phyloP scores from a whole-genome alignment of 2,888 invertebrate genomes.

The Gymnoscelis rufifasciata region DNA sequence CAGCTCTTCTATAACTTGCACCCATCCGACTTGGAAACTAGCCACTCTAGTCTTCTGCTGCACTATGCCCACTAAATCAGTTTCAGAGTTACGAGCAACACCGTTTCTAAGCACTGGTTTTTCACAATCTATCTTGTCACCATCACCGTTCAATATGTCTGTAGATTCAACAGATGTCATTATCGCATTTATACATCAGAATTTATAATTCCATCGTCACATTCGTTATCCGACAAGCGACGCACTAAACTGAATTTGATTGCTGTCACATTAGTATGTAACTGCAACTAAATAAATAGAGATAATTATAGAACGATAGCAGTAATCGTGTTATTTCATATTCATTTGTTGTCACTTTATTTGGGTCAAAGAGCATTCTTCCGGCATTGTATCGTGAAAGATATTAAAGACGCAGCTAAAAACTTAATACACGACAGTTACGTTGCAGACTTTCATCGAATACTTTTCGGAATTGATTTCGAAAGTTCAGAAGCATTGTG shows the following conservation, averaged over 20 bases:
- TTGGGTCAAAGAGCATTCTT: conserved; percentile 52
- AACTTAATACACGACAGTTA: conserved; percentile 2
- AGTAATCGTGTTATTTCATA: conserved; percentile 39
- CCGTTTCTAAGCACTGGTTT: conserved; percentile 26
- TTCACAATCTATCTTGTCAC: conserved; percentile 31
- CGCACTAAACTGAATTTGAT: conserved; percentile 16
- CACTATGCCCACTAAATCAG: conserved; percentile 11
- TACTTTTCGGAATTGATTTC: conserved; percentile 23
- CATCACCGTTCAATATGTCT: conserved; percentile 35
- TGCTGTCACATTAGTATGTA: conserved; percentile 15
- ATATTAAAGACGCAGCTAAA: neutral
- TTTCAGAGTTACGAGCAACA: conserved; percentile 10
- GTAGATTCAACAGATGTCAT: conserved; percentile 41
- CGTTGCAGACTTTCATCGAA: conserved; percentile 11
- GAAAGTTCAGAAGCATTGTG: conserved; percentile 26
- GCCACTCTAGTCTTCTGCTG: conserved; percentile 31
- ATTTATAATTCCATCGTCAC: conserved; percentile 22
- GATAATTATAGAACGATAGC: conserved; percentile 32
- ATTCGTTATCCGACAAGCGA: conserved; percentile 6
- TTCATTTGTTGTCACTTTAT: conserved; percentile 43
- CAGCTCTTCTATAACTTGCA: conserved; percentile 61
- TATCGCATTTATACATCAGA: conserved; percentile 22
- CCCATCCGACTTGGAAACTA: conserved; percentile 56
- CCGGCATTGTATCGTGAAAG: conserved; percentile 33
- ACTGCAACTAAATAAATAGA: conserved; percentile 34